Evolutionary conservation across 53 echinoderm and acorn worm species (phyloP), one percentile per base, ranked within the genome.

Genomic region (Mesocentrotus franciscanus): DNA sequence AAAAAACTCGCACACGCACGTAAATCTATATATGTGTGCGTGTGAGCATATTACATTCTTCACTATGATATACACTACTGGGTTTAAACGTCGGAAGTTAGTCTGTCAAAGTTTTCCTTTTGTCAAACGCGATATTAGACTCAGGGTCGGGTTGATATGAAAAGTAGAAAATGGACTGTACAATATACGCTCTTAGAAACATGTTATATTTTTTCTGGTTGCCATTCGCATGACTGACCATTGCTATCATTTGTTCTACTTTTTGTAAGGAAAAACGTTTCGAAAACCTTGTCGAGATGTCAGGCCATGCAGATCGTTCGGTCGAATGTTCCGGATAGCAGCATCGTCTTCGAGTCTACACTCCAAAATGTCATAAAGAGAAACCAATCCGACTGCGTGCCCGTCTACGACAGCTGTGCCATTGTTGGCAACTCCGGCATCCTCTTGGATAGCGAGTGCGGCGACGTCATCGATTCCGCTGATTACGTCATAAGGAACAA

Each of bases 301-400:
- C 78, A 78, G 34, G 78, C 78, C 34, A 78, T 78, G 32, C 78
- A 78, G 78, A 34, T 78, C 12, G 35, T 78, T 30, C 30, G 34
- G 49, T 3, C 75, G 1, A 10, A 42, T 74, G 15, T 78, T 78
- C 78, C 78, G 4, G 78, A 78, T 33, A 30, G 2, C 30, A 16
- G 34, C 32, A 78, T 78, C 78, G 78, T 78, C 32, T 12, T 33
- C 33, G 76, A 76, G 33, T 76, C 76, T 33, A 33, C 8, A 24
- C 56, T 57, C 33, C 8, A 14, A 39, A 14, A 33, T 17, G 35
- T 87, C 58, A 15, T 15, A 20, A 18, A 56, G 35, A 17, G 56
- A 26, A 87, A 87, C 20, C 87, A 87, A 87, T 56, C 87, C 55
- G 87, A 87, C 42, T 87, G 87, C 87, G 35, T 87, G 2, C 87